Evolutionary conservation across 1,140 invertebrate genomes (phyloP), one percentile per base, ranked within the genome.

Genomic region (Sitophilus oryzae): DNA sequence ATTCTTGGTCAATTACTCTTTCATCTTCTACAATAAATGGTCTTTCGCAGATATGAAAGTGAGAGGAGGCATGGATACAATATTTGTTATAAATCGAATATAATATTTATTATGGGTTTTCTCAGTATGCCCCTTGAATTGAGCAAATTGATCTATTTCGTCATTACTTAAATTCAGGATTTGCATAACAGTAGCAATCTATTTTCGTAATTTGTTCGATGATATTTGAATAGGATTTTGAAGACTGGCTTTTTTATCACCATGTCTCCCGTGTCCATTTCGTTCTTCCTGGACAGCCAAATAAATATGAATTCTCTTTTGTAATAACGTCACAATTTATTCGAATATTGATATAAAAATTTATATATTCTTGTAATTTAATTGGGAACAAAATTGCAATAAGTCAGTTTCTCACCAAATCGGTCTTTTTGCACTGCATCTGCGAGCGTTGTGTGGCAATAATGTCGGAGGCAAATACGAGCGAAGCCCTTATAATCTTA

Each of bases 71-170:
- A n/a, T n/a, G n/a, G n/a, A n/a, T n/a, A n/a, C n/a, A n/a, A n/a
- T n/a, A n/a, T n/a, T n/a, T n/a, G n/a, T n/a, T n/a, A n/a, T n/a
- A n/a, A n/a, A n/a, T n/a, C n/a, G n/a, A n/a, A n/a, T n/a, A n/a
- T 60, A 60, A 50, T 48, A 58, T 56, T 58, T 45, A 1, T 41
- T 15, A 43, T 62, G 58, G 5, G 61, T 62, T 47, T 60, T 58
- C 23, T 48, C 37, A 5, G 50, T 60, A 25, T 62, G 58, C 3
- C 60, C 60, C 58, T 57, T 62, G 35, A 62, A 62, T 15, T 19
- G n/a, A 0, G 52, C 30, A 47, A 62, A 56, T 41, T 58, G 59
- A 19, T 58, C 20, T 4, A 21, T 3, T 21, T 58, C 58, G 2
- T 60, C 54, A 19, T 47, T 52, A 15, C 11, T 30, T 16, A 60